Percentiles rank a stretch among this genome's conserved stretches.
Evolutionary conservation across 2,888 invertebrate genomes (phyloP).

Genomic region (Pristionchus mayeri): DNA sequence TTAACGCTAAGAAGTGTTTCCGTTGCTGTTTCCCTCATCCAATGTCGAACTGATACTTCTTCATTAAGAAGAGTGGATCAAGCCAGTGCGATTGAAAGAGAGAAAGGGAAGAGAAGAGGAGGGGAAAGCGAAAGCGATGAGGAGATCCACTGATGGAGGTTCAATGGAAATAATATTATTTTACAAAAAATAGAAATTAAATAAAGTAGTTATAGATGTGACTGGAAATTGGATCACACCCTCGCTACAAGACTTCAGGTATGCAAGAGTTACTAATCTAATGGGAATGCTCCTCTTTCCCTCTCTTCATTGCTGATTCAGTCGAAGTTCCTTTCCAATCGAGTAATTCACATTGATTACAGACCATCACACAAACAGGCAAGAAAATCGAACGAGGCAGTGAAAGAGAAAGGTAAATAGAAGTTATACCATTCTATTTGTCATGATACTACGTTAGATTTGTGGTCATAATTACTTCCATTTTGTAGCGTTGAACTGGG

Average conservation of each 20-base stretch:
- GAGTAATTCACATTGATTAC: neutral
- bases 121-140: neutral
- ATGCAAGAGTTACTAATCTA: neutral
- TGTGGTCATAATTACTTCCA: too few species aligned
- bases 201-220: neutral
- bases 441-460: too few species aligned
- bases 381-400: neutral
- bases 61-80: too few species aligned
- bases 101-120: neutral
- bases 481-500: too few species aligned
- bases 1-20: too few species aligned
- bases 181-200: neutral
- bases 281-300: too few species aligned
- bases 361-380: neutral
- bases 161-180: neutral
- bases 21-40: too few species aligned
- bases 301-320: too few species aligned
- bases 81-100: too few species aligned
- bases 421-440: neutral
- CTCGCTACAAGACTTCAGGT: conserved; percentile 16
- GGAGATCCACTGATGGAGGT: neutral
- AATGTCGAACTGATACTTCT: too few species aligned
- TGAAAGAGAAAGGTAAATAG: neutral
- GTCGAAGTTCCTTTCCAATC: too few species aligned
- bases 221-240: neutral